Evolutionary conservation across 2,113 vertebrate species (phyloP), one percentile per base, ranked within the genome.

Genomic region (Ceyx margarethae): DNA sequence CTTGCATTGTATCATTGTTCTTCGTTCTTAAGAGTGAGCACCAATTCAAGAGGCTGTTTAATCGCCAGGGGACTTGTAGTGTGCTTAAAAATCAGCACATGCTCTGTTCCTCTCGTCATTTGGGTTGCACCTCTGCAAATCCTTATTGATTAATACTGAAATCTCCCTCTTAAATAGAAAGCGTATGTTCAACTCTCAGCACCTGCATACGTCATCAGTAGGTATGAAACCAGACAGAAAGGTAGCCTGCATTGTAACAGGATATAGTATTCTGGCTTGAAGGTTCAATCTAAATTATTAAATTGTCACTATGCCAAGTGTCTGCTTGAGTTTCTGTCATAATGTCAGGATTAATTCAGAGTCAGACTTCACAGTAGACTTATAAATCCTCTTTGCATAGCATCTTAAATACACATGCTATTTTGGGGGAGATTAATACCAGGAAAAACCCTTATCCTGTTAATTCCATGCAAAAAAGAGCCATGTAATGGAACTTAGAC

Each of bases 341-440:
- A 80, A 87, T 56, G 33, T 42, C 43, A 58, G 45, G 57, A 72
- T 87, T 90, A 85, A 60, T 69, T 84, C 87, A 67, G 66, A 93
- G 69, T 87, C 66, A 83, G 83, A 81, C 64, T 50, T 93, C 74
- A 61, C 10, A 35, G 58, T 67, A 13, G 7, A 86, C 68, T 93
- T 82, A 75, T 1, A 92, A 94, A 91, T 89, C 87, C 82, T 89
- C 85, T 95, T 91, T 90, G 33, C 42, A 22, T 9, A 66, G 60
- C 51, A 86, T 50, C 51, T 87, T 86, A 89, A 78, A 62, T 54
- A 73, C 40, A 75, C 23, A 46, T 75, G 35, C 85, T 96, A 87
- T 95, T 92, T n/a, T 64, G 18, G 31, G 73, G 33, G 46, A 87
- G n/a, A 61, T 65, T 96, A 96, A 94, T 87, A 92, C 72, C 29